Evolutionary conservation across 2,113 vertebrate genomes (phyloP).

Genomic region (Eublepharis macularius): DNA sequence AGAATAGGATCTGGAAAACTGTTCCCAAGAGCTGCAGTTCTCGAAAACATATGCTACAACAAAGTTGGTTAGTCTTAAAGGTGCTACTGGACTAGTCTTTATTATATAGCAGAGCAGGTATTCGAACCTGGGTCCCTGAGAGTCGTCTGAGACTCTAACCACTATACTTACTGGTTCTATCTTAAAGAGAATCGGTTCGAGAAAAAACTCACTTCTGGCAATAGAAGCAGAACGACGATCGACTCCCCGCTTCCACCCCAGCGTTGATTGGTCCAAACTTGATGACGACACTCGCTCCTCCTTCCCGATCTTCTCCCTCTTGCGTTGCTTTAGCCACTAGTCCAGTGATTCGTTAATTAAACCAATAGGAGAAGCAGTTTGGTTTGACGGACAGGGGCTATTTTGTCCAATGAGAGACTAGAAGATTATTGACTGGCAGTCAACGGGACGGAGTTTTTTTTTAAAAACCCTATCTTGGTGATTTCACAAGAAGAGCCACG

Average conservation of each 20-base stretch:
- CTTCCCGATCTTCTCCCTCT: neutral
- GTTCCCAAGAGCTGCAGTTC: too few species aligned
- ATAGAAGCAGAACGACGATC: neutral
- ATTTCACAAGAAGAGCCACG: slow-evolving; percentile 12
- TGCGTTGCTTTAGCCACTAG: slow-evolving; percentile 17
- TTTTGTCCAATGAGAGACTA: neutral
- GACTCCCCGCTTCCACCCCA: neutral
- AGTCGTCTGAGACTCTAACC: too few species aligned
- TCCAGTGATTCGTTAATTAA: neutral
- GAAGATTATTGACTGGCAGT: neutral
- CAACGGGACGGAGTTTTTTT: neutral
- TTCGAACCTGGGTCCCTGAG: too few species aligned
- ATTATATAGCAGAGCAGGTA: too few species aligned
- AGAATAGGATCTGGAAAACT: too few species aligned
- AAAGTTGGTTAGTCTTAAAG: too few species aligned
- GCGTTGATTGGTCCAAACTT: neutral
- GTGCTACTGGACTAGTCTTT: too few species aligned
- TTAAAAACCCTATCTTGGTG: neutral
- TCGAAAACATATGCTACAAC: too few species aligned
- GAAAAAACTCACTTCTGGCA: neutral
- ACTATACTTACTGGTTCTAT: too few species aligned
- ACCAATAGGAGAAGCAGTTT: neutral
- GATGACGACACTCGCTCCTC: neutral
- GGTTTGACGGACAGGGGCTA: neutral
- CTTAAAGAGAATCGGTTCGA: too few species aligned